These are phyloP conservation scores for Psophia crepitans DNA, from an alignment of 2,113 vertebrate species.

Conservation along the genomic window DNA sequence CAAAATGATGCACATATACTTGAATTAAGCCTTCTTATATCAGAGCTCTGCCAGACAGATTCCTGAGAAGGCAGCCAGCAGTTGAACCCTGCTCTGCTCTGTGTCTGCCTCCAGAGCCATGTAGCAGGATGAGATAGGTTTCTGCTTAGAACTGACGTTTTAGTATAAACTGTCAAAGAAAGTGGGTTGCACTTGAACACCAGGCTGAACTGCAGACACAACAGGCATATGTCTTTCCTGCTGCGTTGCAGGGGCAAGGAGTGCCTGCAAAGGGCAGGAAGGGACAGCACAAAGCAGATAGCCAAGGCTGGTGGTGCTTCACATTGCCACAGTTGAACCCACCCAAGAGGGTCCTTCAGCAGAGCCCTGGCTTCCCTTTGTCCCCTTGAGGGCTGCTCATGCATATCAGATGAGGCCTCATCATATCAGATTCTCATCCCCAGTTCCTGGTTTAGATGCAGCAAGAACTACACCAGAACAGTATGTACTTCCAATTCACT, in stretches of 20 bases:
- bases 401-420: background rate
- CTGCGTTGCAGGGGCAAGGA: background rate
- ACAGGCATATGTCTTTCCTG: background rate
- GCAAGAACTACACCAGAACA: background rate
- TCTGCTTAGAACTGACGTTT: background rate
- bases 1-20: background rate
- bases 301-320: background rate
- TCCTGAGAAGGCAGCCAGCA: background rate
- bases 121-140: background rate
- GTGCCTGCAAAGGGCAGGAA: background rate
- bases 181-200: background rate
- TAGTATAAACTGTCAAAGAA: background rate
- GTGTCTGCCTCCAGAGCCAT: background rate
- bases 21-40: background rate
- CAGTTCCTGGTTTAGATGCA: background rate
- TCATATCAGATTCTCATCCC: background rate
- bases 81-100: background rate
- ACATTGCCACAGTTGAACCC: too few relatives aligned
- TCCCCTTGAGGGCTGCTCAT: background rate
- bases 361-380: background rate
- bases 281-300: background rate
- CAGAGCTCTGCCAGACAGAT: background rate
- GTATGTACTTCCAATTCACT: background rate
- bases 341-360: accelerated
- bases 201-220: background rate